phyloP scores from a whole-genome alignment of 1,140 invertebrate species.

The Polypedilum vanderplanki region DNA sequence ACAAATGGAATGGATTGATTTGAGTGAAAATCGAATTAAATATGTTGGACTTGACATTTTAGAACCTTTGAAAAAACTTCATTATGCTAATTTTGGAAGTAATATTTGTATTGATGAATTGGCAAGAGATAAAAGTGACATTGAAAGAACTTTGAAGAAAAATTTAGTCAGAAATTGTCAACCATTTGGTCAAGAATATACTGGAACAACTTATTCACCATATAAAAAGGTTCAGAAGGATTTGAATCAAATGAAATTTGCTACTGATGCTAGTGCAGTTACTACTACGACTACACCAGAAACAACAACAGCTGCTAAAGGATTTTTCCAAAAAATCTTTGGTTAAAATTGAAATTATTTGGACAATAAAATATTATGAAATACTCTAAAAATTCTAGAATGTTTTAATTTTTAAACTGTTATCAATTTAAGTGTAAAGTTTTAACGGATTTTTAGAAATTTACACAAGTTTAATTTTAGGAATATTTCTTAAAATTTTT shows the following conservation, averaged over 20 bases:
- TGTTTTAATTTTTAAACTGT: too few relatives aligned
- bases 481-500: too few relatives aligned
- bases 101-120: neutral
- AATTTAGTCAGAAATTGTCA: neutral
- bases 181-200: neutral
- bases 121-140: neutral
- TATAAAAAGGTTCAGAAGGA: neutral
- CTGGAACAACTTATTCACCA: neutral
- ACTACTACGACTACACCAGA: neutral
- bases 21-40: neutral
- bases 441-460: too few relatives aligned
- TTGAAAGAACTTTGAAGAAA: neutral
- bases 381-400: too few relatives aligned
- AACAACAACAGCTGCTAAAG: neutral
- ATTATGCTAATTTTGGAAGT: neutral
- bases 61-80: neutral
- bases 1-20: neutral
- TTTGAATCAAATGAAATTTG: too few relatives aligned
- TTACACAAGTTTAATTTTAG: too few relatives aligned
- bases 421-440: too few relatives aligned
- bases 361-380: too few relatives aligned
- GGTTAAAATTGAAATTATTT: neutral
- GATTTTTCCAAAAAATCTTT: neutral
- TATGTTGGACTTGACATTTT: neutral
- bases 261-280: neutral